A percentile compares a stretch with the other conserved stretches of the same genome.
phyloP scores from a whole-genome alignment of 2,888 invertebrate species.

The Branchellion lobata region DNA sequence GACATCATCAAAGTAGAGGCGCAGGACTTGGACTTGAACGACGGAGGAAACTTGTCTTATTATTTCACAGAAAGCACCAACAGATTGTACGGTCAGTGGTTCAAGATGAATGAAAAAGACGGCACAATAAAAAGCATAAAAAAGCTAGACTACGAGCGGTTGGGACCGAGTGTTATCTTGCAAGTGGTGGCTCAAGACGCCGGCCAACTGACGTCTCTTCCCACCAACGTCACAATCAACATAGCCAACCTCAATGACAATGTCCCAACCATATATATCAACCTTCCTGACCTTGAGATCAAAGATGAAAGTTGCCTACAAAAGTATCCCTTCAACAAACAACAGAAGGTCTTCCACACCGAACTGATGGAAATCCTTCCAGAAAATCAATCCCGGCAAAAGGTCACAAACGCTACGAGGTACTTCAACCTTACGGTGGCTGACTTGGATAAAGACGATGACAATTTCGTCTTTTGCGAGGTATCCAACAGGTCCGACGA shows the following conservation, averaged over 20 bases:
- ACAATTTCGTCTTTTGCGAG: slow-evolving; percentile 11
- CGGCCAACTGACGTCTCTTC: background rate
- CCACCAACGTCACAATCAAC: background rate
- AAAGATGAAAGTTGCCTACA: background rate
- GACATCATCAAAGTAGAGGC: background rate
- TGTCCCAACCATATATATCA: background rate
- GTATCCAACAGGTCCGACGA: background rate
- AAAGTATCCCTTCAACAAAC: background rate
- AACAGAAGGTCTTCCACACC: background rate
- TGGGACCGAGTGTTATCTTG: background rate
- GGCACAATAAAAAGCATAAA: background rate
- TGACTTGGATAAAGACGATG: background rate
- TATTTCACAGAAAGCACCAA: background rate
- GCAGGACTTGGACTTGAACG: background rate
- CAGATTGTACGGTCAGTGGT: background rate
- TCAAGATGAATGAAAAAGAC: background rate
- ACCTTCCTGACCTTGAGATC: background rate
- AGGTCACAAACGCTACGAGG: background rate
- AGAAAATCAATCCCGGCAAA: background rate
- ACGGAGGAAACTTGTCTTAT: background rate
- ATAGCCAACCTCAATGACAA: background rate
- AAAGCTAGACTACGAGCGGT: background rate
- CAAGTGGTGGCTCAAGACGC: background rate
- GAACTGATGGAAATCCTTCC: background rate
- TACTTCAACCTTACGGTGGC: background rate